Conservation (phyloP, 2,113 vertebrate genomes). For the Trochalopteron elliotii region DNA sequence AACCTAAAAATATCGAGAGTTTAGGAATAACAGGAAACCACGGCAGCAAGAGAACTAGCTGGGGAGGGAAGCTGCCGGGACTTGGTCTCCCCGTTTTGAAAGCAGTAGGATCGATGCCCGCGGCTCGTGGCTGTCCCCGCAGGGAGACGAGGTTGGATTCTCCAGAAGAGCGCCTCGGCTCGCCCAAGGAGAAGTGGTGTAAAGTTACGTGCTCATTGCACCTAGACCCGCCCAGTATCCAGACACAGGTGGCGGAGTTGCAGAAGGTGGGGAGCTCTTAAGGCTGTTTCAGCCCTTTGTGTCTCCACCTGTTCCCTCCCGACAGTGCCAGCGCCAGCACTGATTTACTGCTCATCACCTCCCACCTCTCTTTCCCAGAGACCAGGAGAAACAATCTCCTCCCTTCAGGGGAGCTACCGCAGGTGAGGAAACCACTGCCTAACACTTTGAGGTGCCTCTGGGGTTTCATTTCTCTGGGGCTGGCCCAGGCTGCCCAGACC, state of each 20-base stretch:
- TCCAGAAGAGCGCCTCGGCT: not conserved
- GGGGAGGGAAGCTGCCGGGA: not conserved
- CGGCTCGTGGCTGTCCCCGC: not conserved
- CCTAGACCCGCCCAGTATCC: accelerated
- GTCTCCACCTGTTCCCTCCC: accelerated
- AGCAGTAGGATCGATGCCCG: accelerated
- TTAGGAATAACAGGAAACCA: not conserved
- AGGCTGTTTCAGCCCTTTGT: not conserved
- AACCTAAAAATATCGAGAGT: not conserved
- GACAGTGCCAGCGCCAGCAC: not conserved
- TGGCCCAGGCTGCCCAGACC: not conserved
- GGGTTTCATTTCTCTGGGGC: not conserved
- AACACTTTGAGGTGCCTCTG: accelerated
- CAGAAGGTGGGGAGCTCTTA: not conserved
- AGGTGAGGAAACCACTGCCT: not conserved
- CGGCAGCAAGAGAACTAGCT: not conserved
- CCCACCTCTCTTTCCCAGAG: not conserved
- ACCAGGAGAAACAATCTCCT: not conserved
- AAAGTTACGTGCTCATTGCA: not conserved
- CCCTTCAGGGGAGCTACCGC: not conserved
- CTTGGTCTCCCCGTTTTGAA: not conserved
- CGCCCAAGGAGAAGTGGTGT: not conserved
- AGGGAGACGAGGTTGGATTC: accelerated
- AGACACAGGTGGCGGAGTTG: not conserved
- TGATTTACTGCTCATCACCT: not conserved